Conservation (phyloP, 1,140 invertebrate genomes). For the Polyergus mexicanus region DNA sequence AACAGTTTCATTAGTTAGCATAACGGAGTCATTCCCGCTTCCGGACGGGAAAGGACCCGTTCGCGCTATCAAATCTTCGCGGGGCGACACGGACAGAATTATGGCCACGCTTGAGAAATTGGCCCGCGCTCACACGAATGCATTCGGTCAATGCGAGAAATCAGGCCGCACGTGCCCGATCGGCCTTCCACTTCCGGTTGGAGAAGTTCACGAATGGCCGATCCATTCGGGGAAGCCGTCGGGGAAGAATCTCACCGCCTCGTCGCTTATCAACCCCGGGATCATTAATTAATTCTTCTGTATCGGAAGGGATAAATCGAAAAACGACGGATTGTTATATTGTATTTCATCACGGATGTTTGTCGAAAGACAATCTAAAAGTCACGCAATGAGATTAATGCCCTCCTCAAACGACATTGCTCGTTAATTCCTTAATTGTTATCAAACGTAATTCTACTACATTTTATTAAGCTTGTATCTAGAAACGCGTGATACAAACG, state of each 20-base stretch:
- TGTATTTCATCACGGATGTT: background rate
- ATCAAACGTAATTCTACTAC: background rate
- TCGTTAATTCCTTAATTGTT: background rate
- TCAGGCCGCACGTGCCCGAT: slow-evolving; percentile 13
- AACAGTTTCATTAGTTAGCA: slow-evolving; percentile 72
- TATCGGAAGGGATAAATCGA: background rate
- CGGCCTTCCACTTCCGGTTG: slow-evolving; percentile 3
- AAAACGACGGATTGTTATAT: background rate
- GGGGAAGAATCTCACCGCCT: background rate
- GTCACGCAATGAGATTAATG: background rate
- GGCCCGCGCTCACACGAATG: background rate
- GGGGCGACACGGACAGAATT: background rate
- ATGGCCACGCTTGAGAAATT: slow-evolving; percentile 16
- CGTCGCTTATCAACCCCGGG: background rate
- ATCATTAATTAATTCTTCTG: slow-evolving; percentile 25
- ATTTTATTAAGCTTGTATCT: background rate
- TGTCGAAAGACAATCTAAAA: background rate
- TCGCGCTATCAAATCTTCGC: background rate
- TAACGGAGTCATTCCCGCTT: slow-evolving; percentile 68
- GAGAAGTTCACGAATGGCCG: slow-evolving; percentile 55
- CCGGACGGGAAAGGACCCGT: slow-evolving; percentile 54
- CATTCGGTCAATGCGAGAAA: slow-evolving; percentile 32
- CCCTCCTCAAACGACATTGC: background rate
- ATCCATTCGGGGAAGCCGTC: background rate
- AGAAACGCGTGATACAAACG: background rate